Evolutionary conservation across 2,113 vertebrate species (phyloP).

Genomic region (Psettodes erumei): DNA sequence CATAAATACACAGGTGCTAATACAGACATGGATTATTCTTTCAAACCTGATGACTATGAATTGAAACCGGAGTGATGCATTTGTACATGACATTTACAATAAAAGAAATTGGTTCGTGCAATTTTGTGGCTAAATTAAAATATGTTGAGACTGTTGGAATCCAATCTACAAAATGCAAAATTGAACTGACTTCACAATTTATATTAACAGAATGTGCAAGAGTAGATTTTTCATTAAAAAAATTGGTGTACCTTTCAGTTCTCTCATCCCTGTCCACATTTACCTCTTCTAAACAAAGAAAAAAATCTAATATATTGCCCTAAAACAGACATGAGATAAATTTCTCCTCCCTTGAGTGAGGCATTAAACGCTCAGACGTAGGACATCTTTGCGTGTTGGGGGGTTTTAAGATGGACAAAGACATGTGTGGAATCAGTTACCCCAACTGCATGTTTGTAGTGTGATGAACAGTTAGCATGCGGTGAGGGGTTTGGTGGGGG

Average conservation of each 20-base stretch:
- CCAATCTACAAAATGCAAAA: slow-evolving; percentile 8
- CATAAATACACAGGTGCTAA: slow-evolving; percentile 56
- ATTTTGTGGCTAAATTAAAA: neutral
- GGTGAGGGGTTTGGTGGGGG: slow-evolving; percentile 54
- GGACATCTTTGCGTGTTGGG: slow-evolving; percentile 69
- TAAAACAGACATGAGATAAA: slow-evolving; percentile 65
- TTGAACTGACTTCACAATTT: slow-evolving; percentile 2
- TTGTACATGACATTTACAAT: neutral
- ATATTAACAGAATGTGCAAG: neutral
- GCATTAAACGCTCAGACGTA: slow-evolving; percentile 66
- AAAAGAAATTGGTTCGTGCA: slow-evolving; percentile 3
- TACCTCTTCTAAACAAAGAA: neutral
- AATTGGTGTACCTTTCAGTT: slow-evolving; percentile 6
- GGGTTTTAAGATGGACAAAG: slow-evolving; percentile 78
- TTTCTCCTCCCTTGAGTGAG: slow-evolving; percentile 66
- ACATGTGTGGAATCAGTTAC: slow-evolving; percentile 85
- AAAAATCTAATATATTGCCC: slow-evolving; percentile 52
- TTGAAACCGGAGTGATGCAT: neutral
- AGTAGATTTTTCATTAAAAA: slow-evolving; percentile 1
- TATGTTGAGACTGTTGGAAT: neutral
- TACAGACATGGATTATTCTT: slow-evolving; percentile 41
- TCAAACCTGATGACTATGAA: slow-evolving; percentile 31
- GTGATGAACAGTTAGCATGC: slow-evolving; percentile 74
- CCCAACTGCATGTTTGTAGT: slow-evolving; percentile 68
- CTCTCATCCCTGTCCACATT: neutral